A percentile compares a stretch with the other conserved stretches of the same genome.
phyloP scores from a whole-genome alignment of 92 coral and sea anemone genomes.

The Blastomussa wellsi region DNA sequence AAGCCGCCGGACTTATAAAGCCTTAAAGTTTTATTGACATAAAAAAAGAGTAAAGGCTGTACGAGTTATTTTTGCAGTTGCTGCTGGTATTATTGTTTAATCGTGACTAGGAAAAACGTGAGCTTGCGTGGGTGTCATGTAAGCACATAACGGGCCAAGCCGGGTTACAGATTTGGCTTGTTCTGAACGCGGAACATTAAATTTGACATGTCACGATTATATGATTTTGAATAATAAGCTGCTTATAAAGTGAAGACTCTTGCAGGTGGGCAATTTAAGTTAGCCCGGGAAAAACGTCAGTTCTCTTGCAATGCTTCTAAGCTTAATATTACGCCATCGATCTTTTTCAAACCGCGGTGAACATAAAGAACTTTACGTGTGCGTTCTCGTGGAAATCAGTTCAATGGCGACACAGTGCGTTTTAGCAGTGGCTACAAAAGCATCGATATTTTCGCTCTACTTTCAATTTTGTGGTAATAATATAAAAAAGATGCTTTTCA shows the following conservation, averaged over 20 bases:
- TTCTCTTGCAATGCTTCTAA: background rate
- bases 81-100: background rate
- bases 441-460: background rate
- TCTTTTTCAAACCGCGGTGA: background rate
- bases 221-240: background rate
- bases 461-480: background rate
- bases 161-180: background rate
- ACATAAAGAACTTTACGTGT: no score
- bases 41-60: background rate
- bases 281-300: background rate
- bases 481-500: background rate
- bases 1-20: background rate
- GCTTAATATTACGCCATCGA: background rate
- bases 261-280: background rate
- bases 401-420: background rate
- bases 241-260: background rate
- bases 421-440: background rate
- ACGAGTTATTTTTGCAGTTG: background rate
- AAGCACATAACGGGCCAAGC: conserved; percentile 8
- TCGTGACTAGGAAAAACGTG: conserved; percentile 1
- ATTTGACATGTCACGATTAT: conserved; percentile 11
- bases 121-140: background rate
- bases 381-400: no score
- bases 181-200: background rate
- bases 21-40: background rate